Conservation (phyloP, 2,888 invertebrate genomes). For the Brenthis daphne region DNA sequence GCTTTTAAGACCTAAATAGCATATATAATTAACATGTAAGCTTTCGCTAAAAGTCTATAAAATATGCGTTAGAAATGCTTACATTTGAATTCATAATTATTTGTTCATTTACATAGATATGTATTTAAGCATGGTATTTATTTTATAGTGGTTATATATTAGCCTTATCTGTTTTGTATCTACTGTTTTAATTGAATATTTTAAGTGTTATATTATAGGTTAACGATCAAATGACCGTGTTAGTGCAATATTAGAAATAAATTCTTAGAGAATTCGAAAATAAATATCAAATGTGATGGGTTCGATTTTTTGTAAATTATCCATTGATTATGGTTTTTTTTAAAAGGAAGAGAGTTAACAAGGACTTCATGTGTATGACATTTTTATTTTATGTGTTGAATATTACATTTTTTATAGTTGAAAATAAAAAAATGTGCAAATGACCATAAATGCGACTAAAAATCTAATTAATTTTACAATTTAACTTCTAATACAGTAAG, state of each 20-base stretch:
- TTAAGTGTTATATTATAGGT: neutral
- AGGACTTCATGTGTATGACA: no score
- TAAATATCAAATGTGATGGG: no score
- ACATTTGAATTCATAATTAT: conserved; percentile 35
- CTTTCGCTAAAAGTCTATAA: conserved; percentile 27
- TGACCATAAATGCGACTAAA: no score
- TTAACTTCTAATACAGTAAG: no score
- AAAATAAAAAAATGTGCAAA: no score
- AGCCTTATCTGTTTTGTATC: neutral
- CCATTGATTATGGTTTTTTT: no score
- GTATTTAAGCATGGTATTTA: conserved; percentile 21
- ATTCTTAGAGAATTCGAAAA: neutral
- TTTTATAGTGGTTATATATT: conserved; percentile 6
- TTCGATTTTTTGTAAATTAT: no score
- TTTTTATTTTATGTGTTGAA: no score
- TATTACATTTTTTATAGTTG: no score
- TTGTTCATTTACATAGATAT: conserved; percentile 33
- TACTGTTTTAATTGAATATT: neutral
- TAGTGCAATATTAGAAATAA: neutral
- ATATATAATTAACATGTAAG: neutral
- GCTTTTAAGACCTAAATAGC: no score
- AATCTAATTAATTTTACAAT: no score
- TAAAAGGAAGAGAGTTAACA: no score
- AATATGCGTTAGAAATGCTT: conserved; percentile 26
- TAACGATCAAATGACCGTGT: neutral